Evolutionary conservation across 2,113 vertebrate genomes (phyloP).

Genomic region (Erythrolamprus reginae): DNA sequence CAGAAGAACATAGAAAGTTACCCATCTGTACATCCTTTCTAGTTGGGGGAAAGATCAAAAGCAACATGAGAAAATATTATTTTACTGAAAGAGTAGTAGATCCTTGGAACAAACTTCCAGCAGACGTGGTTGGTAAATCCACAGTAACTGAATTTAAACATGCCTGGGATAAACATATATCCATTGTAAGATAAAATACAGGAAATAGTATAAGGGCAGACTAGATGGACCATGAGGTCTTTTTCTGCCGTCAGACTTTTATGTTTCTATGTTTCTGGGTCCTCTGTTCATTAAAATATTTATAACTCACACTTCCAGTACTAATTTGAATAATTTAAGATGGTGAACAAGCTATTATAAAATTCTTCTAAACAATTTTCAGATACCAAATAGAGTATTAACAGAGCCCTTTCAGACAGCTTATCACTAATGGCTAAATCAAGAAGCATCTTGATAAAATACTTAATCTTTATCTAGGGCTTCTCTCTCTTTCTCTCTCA

Average conservation of each 20-base stretch:
- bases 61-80: no score
- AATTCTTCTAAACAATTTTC: background rate
- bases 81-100: no score
- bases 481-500: background rate
- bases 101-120: no score
- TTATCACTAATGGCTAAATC: background rate
- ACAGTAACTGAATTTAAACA: no score
- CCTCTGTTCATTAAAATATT: background rate
- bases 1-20: background rate
- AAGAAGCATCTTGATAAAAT: background rate
- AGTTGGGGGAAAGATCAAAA: no score
- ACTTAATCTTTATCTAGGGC: background rate
- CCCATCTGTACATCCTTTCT: background rate
- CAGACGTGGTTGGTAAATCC: no score
- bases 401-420: background rate
- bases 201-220: no score
- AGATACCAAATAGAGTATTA: background rate
- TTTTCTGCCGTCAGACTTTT: no score
- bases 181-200: no score
- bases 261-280: no score
- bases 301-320: background rate
- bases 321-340: background rate
- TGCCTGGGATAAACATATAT: no score
- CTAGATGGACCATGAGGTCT: no score
- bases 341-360: background rate